Conservation (phyloP, 2,797 vertebrate species). For the Ptychadena robeensis region DNA sequence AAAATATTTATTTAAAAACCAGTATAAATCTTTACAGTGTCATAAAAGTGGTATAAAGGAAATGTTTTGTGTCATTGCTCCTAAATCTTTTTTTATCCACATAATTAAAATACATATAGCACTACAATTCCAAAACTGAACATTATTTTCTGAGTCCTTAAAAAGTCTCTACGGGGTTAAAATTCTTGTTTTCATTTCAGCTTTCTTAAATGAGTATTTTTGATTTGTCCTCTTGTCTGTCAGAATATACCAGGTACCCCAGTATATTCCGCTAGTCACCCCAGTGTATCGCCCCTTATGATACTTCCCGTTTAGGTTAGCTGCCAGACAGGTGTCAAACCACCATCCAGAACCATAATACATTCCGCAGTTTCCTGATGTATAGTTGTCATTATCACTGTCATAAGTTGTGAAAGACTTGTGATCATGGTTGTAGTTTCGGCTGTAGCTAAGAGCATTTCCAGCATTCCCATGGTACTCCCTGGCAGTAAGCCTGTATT, state of each 20-base stretch:
- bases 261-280: slow-evolving; percentile 82
- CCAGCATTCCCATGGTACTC: slow-evolving; percentile 81
- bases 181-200: slow-evolving; percentile 80
- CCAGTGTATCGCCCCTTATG: slow-evolving; percentile 78
- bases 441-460: slow-evolving; percentile 82
- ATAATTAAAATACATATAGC: background rate
- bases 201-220: slow-evolving; percentile 81
- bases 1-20: background rate
- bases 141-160: slow-evolving; percentile 7
- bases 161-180: slow-evolving; percentile 25
- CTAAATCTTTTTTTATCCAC: background rate
- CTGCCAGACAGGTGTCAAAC: slow-evolving; percentile 84
- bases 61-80: background rate
- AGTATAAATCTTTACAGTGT: background rate
- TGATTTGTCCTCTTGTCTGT: slow-evolving; percentile 79
- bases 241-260: slow-evolving; percentile 85
- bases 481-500: slow-evolving; percentile 79
- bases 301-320: slow-evolving; percentile 81
- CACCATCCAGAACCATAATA: slow-evolving; percentile 85
- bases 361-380: slow-evolving; percentile 77
- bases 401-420: slow-evolving; percentile 80
- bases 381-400: slow-evolving; percentile 80
- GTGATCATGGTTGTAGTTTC: slow-evolving; percentile 84
- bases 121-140: background rate
- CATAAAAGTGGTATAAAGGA: background rate